These are phyloP conservation scores for Amphibalanus amphitrite DNA, from an alignment of 1,140 invertebrate species.

Conservation along the genomic window DNA sequence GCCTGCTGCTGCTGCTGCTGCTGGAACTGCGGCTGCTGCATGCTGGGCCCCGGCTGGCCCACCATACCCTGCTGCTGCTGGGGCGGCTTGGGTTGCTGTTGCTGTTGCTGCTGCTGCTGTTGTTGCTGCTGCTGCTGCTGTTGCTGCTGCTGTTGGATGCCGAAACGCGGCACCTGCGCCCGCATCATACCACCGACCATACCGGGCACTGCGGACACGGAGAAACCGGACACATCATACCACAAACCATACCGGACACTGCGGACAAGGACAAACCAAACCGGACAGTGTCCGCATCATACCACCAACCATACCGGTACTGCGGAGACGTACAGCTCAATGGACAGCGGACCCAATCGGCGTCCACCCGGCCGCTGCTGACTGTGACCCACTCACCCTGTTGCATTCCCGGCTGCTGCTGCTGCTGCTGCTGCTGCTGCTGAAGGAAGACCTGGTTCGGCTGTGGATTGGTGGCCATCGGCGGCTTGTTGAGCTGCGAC, in stretches of 20 bases:
- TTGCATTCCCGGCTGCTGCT: conserved; percentile 11
- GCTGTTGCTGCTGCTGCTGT: conserved; percentile 21
- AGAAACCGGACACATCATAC: too few species aligned
- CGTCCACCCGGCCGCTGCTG: too few species aligned
- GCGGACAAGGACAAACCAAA: too few species aligned
- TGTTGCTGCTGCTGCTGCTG: conserved; percentile 23
- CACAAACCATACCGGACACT: not conserved
- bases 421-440: conserved; percentile 20
- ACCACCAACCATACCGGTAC: too few species aligned
- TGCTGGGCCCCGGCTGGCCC: conserved; percentile 13
- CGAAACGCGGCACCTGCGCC: not conserved
- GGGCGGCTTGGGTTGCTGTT: conserved; percentile 24
- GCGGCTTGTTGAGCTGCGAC: not conserved
- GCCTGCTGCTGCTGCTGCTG: conserved; percentile 24
- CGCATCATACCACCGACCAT: not conserved
- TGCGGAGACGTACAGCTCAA: too few species aligned
- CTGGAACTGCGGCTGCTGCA: conserved; percentile 23
- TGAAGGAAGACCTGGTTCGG: conserved; percentile 31
- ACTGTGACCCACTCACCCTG: too few species aligned
- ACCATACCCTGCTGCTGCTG: conserved; percentile 24
- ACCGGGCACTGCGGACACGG: not conserved
- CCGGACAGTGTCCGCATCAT: too few species aligned
- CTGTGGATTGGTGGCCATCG: conserved; percentile 22
- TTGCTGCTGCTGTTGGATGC: conserved; percentile 19
- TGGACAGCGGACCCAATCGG: too few species aligned